Evolutionary conservation across 1,140 invertebrate genomes (phyloP).

Genomic region (Neodiprion virginianus): DNA sequence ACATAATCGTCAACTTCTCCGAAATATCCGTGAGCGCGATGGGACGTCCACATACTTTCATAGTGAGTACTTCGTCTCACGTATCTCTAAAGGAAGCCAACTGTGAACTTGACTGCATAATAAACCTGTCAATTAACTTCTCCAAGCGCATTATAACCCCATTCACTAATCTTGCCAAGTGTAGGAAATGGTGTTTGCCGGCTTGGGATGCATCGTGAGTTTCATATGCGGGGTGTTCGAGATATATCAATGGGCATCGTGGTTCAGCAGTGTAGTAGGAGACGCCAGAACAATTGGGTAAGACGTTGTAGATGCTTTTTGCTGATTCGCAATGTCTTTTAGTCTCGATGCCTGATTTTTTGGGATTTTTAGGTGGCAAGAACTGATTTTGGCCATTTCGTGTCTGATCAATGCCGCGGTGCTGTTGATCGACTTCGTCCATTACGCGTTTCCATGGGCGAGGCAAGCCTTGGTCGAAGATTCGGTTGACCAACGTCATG

Average conservation of each 20-base stretch:
- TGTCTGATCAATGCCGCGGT: neutral
- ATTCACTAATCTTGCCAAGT: neutral
- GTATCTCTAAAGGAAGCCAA: too few species aligned
- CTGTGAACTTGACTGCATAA: too few species aligned
- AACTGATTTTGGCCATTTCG: neutral
- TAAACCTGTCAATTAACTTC: too few species aligned
- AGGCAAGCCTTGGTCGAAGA: neutral
- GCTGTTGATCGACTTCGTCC: neutral
- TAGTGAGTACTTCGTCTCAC: constrained; percentile 28
- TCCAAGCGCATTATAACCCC: too few species aligned
- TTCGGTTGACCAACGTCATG: neutral
- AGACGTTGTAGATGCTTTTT: neutral
- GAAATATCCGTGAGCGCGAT: neutral
- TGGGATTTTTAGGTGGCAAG: neutral
- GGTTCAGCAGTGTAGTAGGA: neutral
- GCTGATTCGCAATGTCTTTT: too few species aligned
- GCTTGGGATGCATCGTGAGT: constrained; percentile 9
- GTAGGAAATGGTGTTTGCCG: constrained; percentile 7
- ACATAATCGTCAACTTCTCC: constrained; percentile 37
- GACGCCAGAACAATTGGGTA: neutral
- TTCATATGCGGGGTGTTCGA: constrained; percentile 15
- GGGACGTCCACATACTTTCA: constrained; percentile 22
- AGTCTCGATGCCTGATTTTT: neutral
- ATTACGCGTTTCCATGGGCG: neutral
- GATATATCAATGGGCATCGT: constrained; percentile 19